A percentile compares a stretch with the other conserved stretches of the same genome.
phyloP scores from a whole-genome alignment of 1,140 invertebrate genomes.

The Hyphantria cunea region DNA sequence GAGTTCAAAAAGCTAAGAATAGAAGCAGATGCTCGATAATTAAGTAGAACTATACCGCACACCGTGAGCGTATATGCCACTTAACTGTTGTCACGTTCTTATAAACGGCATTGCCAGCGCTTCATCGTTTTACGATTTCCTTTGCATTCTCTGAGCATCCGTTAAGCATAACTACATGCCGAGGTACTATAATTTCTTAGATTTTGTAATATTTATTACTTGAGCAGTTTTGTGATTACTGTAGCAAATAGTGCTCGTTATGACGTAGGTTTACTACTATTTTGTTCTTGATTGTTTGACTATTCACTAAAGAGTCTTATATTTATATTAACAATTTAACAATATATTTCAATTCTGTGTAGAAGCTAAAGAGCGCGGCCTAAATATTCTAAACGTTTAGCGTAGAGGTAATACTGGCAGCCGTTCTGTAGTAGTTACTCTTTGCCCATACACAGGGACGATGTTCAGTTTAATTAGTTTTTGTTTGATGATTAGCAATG shows the following conservation, averaged over 20 bases:
- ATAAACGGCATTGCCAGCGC: conserved; percentile 22
- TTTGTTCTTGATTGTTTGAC: conserved; percentile 20
- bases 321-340: too few relatives aligned
- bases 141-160: conserved; percentile 21
- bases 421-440: conserved; percentile 55
- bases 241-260: not conserved
- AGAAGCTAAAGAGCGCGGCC: too few relatives aligned
- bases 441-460: conserved; percentile 57
- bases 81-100: conserved; percentile 28
- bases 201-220: conserved; percentile 46
- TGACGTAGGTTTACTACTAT: conserved; percentile 9
- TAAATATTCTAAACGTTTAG: too few relatives aligned
- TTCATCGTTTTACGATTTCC: conserved; percentile 15
- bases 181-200: too few relatives aligned
- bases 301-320: too few relatives aligned
- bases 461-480: conserved; percentile 73
- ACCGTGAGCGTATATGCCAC: conserved; percentile 45
- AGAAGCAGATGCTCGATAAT: conserved; percentile 33
- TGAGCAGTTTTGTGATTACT: not conserved
- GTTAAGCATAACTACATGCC: not conserved
- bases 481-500: conserved; percentile 52
- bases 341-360: too few relatives aligned
- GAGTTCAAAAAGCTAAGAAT: conserved; percentile 37
- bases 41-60: conserved; percentile 34
- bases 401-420: too few relatives aligned